A percentile compares a stretch with the other conserved stretches of the same genome.
These are phyloP conservation scores for Scelioninae gen. 1 DNA, from an alignment of 2,888 invertebrate species.

Conservation along the genomic window DNA sequence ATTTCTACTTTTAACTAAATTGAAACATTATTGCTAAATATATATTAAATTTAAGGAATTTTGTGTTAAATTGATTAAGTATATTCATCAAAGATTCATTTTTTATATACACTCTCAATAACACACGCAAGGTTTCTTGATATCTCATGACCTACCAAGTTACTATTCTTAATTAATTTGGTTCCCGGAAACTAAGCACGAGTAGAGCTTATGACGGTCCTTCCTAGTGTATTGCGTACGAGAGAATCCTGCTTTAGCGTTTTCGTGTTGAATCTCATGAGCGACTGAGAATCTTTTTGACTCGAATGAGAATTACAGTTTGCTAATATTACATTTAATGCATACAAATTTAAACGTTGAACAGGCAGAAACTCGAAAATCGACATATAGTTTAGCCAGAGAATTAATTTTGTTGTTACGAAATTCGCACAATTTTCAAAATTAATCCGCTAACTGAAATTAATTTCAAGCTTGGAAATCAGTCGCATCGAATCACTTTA, in stretches of 20 bases:
- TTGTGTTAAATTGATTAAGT: not conserved
- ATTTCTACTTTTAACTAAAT: too few species aligned
- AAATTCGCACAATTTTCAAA: too few species aligned
- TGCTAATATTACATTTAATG: constrained; percentile 49
- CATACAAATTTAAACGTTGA: constrained; percentile 35
- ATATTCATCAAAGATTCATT: too few species aligned
- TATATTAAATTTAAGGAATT: not conserved
- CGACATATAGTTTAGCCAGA: too few species aligned
- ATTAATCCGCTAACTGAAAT: too few species aligned
- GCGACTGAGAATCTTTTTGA: constrained; percentile 39
- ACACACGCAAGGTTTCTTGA: constrained; percentile 65
- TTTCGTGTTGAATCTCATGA: constrained; percentile 30
- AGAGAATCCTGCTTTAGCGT: constrained; percentile 39
- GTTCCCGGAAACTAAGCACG: constrained; percentile 71
- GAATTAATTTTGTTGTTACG: too few species aligned
- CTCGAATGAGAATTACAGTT: constrained; percentile 30
- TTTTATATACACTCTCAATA: not conserved
- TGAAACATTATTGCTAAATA: too few species aligned
- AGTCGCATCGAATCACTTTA: too few species aligned
- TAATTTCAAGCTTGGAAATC: too few species aligned
- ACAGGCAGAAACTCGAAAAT: too few species aligned
- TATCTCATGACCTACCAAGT: constrained; percentile 71
- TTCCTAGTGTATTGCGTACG: constrained; percentile 54
- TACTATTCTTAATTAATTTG: constrained; percentile 76
- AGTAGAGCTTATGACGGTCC: constrained; percentile 74